Evolutionary conservation across 1,140 invertebrate genomes (phyloP).

Genomic region (Laupala kohalensis): DNA sequence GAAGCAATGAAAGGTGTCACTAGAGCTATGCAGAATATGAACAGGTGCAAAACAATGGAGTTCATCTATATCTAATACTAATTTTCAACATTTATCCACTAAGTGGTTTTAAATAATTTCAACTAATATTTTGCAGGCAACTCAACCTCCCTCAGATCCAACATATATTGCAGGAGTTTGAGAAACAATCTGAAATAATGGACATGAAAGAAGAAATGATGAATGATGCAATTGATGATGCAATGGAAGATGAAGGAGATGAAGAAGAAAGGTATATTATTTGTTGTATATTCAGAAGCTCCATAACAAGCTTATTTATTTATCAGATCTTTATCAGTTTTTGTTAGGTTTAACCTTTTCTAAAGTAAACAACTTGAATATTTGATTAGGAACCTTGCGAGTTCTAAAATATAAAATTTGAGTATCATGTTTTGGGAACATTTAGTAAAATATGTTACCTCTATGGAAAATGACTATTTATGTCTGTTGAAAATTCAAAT

Average conservation of each 20-base stretch:
- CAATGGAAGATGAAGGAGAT: conserved; percentile 95
- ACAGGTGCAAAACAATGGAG: conserved; percentile 42
- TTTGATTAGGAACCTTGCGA: no score
- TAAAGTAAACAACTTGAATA: no score
- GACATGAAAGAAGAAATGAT: conserved; percentile 99
- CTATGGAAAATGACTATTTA: no score
- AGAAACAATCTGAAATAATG: conserved; percentile 99
- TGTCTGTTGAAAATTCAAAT: no score
- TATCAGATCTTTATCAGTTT: no score
- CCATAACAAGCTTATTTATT: no score
- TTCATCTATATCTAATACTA: not conserved
- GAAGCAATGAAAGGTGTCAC: conserved; percentile 99
- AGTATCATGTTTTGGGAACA: no score
- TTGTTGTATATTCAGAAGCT: not conserved
- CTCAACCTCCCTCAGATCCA: conserved; percentile 98
- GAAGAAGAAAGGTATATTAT: conserved; percentile 83
- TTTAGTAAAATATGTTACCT: no score
- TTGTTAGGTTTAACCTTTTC: no score
- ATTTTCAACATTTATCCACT: not conserved
- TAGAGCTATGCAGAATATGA: conserved; percentile 97
- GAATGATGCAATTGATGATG: conserved; percentile 99
- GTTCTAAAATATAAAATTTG: no score
- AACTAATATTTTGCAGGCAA: conserved; percentile 41
- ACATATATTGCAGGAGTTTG: conserved; percentile 97
- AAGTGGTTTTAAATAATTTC: not conserved